Percentiles rank a stretch among this genome's conserved stretches.
Evolutionary conservation across 1,140 invertebrate genomes (phyloP).

Genomic region (Latrodectus geometricus): DNA sequence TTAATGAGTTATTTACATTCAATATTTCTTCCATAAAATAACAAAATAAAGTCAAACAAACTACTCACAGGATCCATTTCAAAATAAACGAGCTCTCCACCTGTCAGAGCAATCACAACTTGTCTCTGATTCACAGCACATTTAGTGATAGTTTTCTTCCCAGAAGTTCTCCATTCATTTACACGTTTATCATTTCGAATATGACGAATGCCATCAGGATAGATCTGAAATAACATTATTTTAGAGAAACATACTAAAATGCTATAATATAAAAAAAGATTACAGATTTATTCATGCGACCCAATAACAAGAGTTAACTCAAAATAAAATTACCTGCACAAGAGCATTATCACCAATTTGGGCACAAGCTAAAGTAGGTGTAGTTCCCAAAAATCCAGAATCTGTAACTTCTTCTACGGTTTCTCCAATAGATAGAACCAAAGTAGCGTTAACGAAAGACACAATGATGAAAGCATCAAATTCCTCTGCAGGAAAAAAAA

Average conservation of each 20-base stretch:
- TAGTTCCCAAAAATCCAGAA: conserved; percentile 98
- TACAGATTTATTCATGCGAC: background rate
- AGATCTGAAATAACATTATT: conserved; percentile 73
- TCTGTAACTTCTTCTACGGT: conserved; percentile 99
- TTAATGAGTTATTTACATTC: background rate
- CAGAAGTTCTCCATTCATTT: conserved; percentile 99
- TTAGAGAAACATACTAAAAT: background rate
- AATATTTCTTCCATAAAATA: background rate
- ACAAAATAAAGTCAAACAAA: background rate
- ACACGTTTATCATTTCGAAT: conserved; percentile 97
- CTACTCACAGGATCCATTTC: conserved; percentile 97
- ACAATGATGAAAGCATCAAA: conserved; percentile 99
- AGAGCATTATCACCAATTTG: conserved; percentile 97
- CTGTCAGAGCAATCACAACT: conserved; percentile 97
- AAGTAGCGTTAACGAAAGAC: conserved; percentile 99
- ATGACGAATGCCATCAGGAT: conserved; percentile 98
- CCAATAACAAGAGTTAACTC: conserved; percentile 3
- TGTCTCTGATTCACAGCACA: conserved; percentile 99
- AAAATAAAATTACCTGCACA: conserved; percentile 82
- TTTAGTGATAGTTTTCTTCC: conserved; percentile 96
- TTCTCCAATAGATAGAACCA: conserved; percentile 99
- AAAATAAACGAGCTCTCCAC: conserved; percentile 98
- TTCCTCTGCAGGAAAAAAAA: conserved; percentile 79
- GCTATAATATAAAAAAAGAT: background rate
- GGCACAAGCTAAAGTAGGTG: conserved; percentile 96